Conservation (phyloP, 2,888 invertebrate genomes). For the Aphelenchoides bicaudatus region DNA sequence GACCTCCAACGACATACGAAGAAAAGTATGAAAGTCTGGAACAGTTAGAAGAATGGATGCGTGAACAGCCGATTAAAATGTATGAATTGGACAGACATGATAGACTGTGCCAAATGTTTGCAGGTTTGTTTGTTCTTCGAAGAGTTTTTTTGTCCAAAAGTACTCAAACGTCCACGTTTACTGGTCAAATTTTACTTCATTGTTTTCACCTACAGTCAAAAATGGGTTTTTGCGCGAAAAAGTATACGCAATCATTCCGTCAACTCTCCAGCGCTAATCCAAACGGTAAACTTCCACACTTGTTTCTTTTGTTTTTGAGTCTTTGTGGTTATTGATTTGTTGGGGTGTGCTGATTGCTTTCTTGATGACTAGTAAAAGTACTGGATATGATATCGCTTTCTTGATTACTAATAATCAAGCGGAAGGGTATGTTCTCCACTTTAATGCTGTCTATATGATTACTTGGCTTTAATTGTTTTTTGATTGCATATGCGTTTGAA, state of each 20-base stretch:
- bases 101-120: neutral
- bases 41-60: neutral
- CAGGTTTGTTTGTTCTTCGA: neutral
- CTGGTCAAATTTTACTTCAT: neutral
- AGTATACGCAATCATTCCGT: too few species aligned
- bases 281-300: neutral
- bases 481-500: too few species aligned
- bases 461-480: too few species aligned
- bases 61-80: neutral
- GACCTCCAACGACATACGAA: neutral
- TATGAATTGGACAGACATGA: constrained; percentile 2
- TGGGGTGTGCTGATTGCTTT: too few species aligned
- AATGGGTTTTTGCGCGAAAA: too few species aligned
- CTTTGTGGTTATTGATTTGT: neutral
- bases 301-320: neutral
- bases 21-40: constrained; percentile 9
- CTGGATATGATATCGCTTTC: too few species aligned
- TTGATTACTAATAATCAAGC: too few species aligned
- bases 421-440: too few species aligned
- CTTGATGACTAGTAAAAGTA: too few species aligned
- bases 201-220: too few species aligned
- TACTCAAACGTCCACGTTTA: neutral
- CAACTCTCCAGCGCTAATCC: neutral
- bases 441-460: too few species aligned
- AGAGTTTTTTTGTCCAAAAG: neutral